phyloP scores from a whole-genome alignment of 2,888 invertebrate genomes.

The Lysandra coridon region DNA sequence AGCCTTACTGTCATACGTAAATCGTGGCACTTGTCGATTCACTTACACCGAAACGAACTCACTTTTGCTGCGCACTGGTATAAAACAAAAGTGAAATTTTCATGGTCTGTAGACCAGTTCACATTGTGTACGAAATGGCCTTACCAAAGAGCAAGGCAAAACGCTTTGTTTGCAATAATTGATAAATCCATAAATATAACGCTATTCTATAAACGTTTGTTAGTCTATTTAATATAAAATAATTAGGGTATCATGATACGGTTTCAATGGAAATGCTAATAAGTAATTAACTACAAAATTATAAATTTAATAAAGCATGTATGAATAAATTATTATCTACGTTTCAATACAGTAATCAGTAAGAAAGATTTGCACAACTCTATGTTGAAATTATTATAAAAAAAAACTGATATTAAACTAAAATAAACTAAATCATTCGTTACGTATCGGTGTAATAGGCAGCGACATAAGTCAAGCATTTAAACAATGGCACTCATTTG shows the following conservation, averaged over 20 bases:
- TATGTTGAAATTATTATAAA: not conserved
- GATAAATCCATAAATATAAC: not conserved
- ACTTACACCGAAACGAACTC: conserved; percentile 29
- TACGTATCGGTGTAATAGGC: not conserved
- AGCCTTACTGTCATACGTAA: not conserved
- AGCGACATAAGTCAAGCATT: not conserved
- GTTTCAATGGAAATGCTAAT: too few species aligned
- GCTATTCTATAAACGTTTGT: not conserved
- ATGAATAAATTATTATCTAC: too few species aligned
- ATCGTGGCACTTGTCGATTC: conserved; percentile 29
- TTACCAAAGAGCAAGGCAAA: not conserved
- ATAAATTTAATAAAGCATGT: too few species aligned
- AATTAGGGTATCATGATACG: too few species aligned
- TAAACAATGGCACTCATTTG: conserved; percentile 17
- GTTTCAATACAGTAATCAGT: too few species aligned
- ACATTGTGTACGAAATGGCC: not conserved
- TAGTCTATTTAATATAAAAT: not conserved
- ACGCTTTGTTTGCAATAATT: not conserved
- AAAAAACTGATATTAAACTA: not conserved
- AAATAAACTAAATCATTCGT: not conserved
- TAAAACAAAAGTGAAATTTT: conserved; percentile 19
- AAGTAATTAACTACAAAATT: too few species aligned
- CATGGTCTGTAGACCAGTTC: conserved; percentile 13
- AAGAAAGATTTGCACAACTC: too few species aligned
- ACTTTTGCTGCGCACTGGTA: not conserved